Evolutionary conservation across 2,113 vertebrate genomes (phyloP).

Genomic region (Ageneiosus marmoratus): DNA sequence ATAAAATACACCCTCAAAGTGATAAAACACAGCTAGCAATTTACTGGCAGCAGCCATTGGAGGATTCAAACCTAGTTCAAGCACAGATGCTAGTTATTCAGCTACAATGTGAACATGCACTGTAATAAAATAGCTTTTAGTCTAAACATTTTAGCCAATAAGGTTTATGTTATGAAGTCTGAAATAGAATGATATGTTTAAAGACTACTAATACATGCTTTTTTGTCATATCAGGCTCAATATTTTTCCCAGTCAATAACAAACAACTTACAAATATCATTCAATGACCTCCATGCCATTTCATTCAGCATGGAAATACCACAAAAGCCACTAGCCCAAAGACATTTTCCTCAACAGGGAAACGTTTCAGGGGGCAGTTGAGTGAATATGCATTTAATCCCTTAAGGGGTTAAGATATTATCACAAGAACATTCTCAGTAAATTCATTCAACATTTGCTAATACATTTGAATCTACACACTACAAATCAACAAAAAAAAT

Average conservation of each 20-base stretch:
- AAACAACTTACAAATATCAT: conserved; percentile 13
- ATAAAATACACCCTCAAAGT: conserved; percentile 26
- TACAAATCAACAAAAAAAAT: background rate
- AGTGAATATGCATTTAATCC: background rate
- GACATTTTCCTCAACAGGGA: conserved; percentile 8
- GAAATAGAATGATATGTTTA: background rate
- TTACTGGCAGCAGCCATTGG: background rate
- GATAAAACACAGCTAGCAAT: background rate
- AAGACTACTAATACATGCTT: background rate
- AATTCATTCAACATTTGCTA: background rate
- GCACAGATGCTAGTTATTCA: conserved; percentile 11
- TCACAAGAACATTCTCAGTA: background rate
- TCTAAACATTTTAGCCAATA: background rate
- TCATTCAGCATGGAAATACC: conserved; percentile 31
- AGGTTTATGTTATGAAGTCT: background rate
- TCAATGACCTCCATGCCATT: background rate
- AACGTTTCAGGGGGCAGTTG: background rate
- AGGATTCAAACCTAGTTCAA: conserved; percentile 2
- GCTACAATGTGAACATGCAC: conserved; percentile 11
- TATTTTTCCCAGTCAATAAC: background rate
- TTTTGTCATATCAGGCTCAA: background rate
- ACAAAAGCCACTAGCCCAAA: conserved; percentile 16
- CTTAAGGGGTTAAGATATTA: background rate
- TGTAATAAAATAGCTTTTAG: background rate
- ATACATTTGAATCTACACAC: background rate